A percentile compares a stretch with the other conserved stretches of the same genome.
phyloP scores from a whole-genome alignment of 1,140 invertebrate genomes.

The Macrobrachium rosenbergii region DNA sequence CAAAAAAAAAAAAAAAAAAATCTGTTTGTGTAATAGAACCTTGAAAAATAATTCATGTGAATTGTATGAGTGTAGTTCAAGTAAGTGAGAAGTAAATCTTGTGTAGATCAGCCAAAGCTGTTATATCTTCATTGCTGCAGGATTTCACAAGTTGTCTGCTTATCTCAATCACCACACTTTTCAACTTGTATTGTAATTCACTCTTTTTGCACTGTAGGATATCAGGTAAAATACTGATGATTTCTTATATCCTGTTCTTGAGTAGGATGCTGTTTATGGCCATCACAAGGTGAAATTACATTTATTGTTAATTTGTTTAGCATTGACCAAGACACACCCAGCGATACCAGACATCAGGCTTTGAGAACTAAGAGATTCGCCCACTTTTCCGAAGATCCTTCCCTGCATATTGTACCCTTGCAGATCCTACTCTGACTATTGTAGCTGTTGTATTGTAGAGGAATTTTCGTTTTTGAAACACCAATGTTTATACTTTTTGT shows the following conservation, averaged over 20 bases:
- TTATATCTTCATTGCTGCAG: neutral
- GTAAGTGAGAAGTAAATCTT: neutral
- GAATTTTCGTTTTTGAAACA: neutral
- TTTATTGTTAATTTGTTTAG: neutral
- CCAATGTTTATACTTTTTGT: neutral
- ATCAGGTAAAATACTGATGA: neutral
- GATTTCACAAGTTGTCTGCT: conserved; percentile 42
- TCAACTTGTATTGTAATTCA: conserved; percentile 26
- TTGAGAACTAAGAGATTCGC: conserved; percentile 55
- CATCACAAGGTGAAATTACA: conserved; percentile 14
- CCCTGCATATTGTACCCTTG: conserved; percentile 13
- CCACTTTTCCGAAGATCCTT: conserved; percentile 10
- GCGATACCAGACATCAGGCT: conserved; percentile 31
- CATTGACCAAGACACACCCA: conserved; percentile 13
- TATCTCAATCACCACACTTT: conserved; percentile 26
- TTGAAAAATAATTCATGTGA: neutral
- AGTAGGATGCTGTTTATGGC: conserved; percentile 19
- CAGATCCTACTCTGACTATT: neutral
- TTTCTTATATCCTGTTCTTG: conserved; percentile 65
- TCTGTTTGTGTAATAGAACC: neutral
- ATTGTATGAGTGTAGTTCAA: no score
- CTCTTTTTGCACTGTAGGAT: conserved; percentile 46
- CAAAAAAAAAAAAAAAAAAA: neutral
- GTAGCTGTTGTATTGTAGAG: conserved; percentile 1
- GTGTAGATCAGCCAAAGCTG: conserved; percentile 33